These are phyloP conservation scores for Strix occidentalis DNA, from an alignment of 2,797 vertebrate genomes.

Conservation along the genomic window DNA sequence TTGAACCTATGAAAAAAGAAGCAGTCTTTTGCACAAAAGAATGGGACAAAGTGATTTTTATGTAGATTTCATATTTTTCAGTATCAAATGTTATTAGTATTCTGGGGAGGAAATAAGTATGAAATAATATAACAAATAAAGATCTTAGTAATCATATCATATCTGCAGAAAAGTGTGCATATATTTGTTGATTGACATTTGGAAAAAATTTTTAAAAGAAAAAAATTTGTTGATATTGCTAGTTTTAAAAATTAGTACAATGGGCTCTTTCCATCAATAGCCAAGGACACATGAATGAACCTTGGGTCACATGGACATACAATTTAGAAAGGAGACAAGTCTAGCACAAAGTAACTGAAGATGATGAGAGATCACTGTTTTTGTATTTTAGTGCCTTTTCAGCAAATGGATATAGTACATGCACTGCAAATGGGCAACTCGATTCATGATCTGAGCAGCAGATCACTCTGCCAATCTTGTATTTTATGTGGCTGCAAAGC, in stretches of 20 bases:
- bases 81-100: not conserved
- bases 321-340: not conserved
- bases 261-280: not conserved
- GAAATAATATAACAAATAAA: not conserved
- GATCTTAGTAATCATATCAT: not conserved
- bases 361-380: not conserved
- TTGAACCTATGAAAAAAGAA: not conserved
- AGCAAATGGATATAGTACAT: not conserved
- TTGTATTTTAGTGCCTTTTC: not conserved
- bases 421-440: not conserved
- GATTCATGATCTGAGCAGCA: not conserved
- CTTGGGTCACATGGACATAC: not conserved
- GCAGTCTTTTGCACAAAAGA: not conserved
- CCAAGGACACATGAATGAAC: not conserved
- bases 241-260: not conserved
- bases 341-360: not conserved
- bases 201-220: not conserved
- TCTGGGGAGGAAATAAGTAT: accelerated
- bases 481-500: not conserved
- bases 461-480: not conserved
- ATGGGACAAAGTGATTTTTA: not conserved
- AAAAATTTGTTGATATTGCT: not conserved
- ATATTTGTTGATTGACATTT: not conserved
- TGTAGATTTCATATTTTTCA: not conserved
- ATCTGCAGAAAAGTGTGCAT: not conserved